Evolutionary conservation across 1,140 invertebrate genomes (phyloP), one percentile per base, ranked within the genome.

Genomic region (Drosophila mayri): DNA sequence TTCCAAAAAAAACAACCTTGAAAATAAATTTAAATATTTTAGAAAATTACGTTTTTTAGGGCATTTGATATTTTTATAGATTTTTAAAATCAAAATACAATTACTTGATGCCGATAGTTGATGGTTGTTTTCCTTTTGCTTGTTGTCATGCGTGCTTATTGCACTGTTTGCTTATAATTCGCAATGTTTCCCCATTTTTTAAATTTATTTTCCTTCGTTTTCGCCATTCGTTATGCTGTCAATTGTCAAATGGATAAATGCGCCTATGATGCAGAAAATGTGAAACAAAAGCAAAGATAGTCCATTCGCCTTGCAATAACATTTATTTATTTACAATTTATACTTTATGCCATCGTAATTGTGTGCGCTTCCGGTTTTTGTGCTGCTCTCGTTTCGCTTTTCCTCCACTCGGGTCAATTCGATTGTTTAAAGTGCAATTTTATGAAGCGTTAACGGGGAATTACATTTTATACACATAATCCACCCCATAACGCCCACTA

Each of bases 401-500:
- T 76, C 1, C 46, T 58, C 57, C 44, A 54, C 61, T 65, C 60
- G 50, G 70, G 60, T 54, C 41, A 55, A 74, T 70, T 83, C 66
- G 80, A 59, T 81, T 80, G 50, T 82, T 83, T 77, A 73, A 83
- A 88, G 72, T 80, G 84, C 72, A 80, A 72, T 88, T 87, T 87
- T 88, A 84, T 87, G 84, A 80, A 67, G 80, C 80, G 76, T 74
- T 80, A 84, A 80, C 62, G 44, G 54, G 66, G 72, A 59, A 81
- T 85, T 86, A 78, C 74, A 79, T 81, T 55, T 77, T 77, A 68
- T 63, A 50, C 49, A 76, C 70, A 40, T 50, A 46, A 47, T 37
- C 57, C n/a, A 18, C 20, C 16, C 44, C 46, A 8, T 47, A 38
- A 37, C 52, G 32, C 52, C 35, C 52, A 11, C 52, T 38, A 55